Evolutionary conservation across 2,888 invertebrate species (phyloP), one percentile per base, ranked within the genome.

Genomic region (Drosophila tanythrix): DNA sequence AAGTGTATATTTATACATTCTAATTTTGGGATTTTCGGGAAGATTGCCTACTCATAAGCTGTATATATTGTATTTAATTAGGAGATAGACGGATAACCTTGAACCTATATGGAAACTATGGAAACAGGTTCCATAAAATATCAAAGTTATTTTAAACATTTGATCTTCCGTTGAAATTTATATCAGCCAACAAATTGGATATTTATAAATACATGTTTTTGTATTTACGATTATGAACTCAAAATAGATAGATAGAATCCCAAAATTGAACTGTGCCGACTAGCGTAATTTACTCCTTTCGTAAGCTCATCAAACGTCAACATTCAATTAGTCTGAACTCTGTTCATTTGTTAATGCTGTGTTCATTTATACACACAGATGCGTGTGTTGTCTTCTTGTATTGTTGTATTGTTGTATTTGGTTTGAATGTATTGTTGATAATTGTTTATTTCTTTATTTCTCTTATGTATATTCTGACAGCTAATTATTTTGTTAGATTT

Each of bases 401-500:
- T 31, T 31, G 3, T 46, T 43, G 43, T 43, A 46, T 21, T 38
- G 27, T 38, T 57, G 43, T 59, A 21, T 21, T 21, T 21, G 21
- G 21, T 21, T 21, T 21, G 13, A 56, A 15, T 18, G 21, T 43
- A n/a, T 48, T 67, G 66, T 29, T 64, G 55, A 72, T 77, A 82
- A 80, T 84, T 88, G 90, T 84, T 89, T 88, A 89, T 88, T 87
- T 81, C 80, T 70, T 68, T 43, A 31, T 57, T 40, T 57, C 40
- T 43, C 40, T 31, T 21, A 21, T 31, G 80, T 80, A 79, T 80
- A 75, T 79, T 76, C 90, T 88, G 89, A 82, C 88, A 83, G 90
- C 83, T 84, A 80, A 89, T 89, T 89, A 88, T 89, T 90, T 88
- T 88, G 90, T 84, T 88, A 74, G 84, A 76, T 79, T 83, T 74